These are phyloP conservation scores for Drosophila nebulosa DNA, from an alignment of 1,140 invertebrate genomes.

Conservation along the genomic window DNA sequence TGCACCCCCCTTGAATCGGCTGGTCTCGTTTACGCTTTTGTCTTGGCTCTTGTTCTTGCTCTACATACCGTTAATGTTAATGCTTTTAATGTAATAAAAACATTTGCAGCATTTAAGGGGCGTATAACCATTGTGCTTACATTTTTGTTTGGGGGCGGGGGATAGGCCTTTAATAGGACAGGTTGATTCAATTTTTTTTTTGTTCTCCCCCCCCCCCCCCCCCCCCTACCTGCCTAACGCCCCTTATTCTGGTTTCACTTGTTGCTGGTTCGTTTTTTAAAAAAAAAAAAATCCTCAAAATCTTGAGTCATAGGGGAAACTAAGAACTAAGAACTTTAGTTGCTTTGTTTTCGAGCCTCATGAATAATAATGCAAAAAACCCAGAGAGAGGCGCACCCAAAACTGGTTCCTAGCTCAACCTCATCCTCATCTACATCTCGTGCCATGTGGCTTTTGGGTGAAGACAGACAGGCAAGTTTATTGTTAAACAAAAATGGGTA, in stretches of 20 bases:
- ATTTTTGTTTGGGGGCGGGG: not conserved
- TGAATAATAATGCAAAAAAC: conserved; percentile 41
- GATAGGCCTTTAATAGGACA: conserved; percentile 21
- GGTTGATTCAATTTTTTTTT: conserved; percentile 22
- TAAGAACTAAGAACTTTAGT: not conserved
- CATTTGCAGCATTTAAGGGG: conserved; percentile 70
- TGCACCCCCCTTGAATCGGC: conserved; percentile 12
- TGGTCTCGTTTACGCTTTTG: conserved; percentile 1
- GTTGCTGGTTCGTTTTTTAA: conserved; percentile 35
- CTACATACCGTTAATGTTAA: conserved; percentile 76
- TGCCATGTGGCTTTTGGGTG: conserved; percentile 29
- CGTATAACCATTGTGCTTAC: not conserved
- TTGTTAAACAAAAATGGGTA: conserved; percentile 74
- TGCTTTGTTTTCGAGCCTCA: conserved; percentile 18
- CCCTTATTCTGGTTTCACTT: no score
- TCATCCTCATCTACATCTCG: conserved; percentile 53
- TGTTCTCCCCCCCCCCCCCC: no score
- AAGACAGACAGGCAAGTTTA: conserved; percentile 64
- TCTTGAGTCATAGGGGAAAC: not conserved
- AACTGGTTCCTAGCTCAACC: conserved; percentile 39
- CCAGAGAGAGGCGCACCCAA: conserved; percentile 34
- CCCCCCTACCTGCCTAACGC: no score
- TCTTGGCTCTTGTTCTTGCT: conserved; percentile 37
- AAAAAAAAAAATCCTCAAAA: no score
- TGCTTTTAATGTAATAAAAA: conserved; percentile 80